phyloP scores from a whole-genome alignment of 92 coral and sea anemone species.

The Umimayanthus chanpuru region DNA sequence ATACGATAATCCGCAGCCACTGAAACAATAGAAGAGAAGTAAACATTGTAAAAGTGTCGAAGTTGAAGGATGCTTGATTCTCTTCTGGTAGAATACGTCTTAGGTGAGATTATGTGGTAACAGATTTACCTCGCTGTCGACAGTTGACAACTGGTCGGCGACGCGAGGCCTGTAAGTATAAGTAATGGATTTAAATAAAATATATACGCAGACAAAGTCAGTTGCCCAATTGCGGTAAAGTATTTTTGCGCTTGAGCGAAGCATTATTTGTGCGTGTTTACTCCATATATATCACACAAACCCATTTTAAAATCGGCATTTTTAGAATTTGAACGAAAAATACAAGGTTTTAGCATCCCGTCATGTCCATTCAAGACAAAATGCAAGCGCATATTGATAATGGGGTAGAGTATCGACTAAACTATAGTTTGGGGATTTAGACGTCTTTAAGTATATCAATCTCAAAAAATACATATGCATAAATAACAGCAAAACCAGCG shows the following conservation, averaged over 20 bases:
- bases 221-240: background rate
- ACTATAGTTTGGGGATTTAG: too few species aligned
- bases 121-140: background rate
- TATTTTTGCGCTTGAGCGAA: background rate
- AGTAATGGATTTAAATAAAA: background rate
- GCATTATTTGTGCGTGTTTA: background rate
- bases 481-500: too few species aligned
- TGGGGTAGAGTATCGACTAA: too few species aligned
- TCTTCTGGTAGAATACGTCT: background rate
- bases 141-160: background rate
- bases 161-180: constrained; percentile 4
- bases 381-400: too few species aligned
- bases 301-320: too few species aligned
- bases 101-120: background rate
- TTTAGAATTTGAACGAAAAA: too few species aligned
- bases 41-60: background rate
- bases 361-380: too few species aligned
- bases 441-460: too few species aligned
- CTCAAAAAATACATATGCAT: too few species aligned
- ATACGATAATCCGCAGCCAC: background rate
- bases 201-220: background rate
- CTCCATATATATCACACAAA: too few species aligned
- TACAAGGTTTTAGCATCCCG: too few species aligned
- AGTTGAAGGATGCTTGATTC: constrained; percentile 15
- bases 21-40: background rate